phyloP scores from a whole-genome alignment of 2,888 invertebrate genomes.

The Tanypteryx hageni region DNA sequence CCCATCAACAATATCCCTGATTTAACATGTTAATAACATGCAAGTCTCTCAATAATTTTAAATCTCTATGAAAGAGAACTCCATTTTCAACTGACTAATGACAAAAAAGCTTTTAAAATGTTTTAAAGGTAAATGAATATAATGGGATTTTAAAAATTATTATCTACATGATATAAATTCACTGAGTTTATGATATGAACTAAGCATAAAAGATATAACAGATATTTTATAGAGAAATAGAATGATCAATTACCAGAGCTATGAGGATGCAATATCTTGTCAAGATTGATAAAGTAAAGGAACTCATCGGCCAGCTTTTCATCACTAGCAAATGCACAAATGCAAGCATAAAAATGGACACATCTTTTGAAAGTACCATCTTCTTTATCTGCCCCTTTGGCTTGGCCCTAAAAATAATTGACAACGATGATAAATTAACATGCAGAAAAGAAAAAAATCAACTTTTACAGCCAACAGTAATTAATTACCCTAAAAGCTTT shows the following conservation, averaged over 20 bases:
- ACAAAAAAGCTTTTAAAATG: too few relatives aligned
- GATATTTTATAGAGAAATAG: too few relatives aligned
- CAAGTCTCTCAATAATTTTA: too few relatives aligned
- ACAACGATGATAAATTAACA: background rate
- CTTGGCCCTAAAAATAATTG: slow-evolving; percentile 42
- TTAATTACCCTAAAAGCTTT: slow-evolving; percentile 76
- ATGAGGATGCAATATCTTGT: slow-evolving; percentile 70
- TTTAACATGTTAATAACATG: too few relatives aligned
- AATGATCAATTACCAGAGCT: slow-evolving; percentile 38
- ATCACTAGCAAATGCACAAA: slow-evolving; percentile 84
- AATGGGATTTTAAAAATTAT: too few relatives aligned
- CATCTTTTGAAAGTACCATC: slow-evolving; percentile 75
- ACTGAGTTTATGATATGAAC: background rate
- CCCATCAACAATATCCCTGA: too few relatives aligned
- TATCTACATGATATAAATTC: too few relatives aligned
- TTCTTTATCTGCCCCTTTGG: slow-evolving; percentile 66
- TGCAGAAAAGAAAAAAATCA: background rate
- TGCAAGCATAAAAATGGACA: slow-evolving; percentile 84
- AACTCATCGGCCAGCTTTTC: slow-evolving; percentile 81
- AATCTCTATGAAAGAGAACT: too few relatives aligned
- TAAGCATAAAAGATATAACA: background rate
- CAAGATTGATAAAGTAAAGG: slow-evolving; percentile 78
- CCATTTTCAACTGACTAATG: too few relatives aligned
- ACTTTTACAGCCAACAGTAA: background rate
- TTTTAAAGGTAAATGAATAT: too few relatives aligned